Percentiles rank a stretch among this genome's conserved stretches.
These are phyloP conservation scores for Syngnathus rostellatus DNA, from an alignment of 2,797 vertebrate genomes.

Conservation along the genomic window DNA sequence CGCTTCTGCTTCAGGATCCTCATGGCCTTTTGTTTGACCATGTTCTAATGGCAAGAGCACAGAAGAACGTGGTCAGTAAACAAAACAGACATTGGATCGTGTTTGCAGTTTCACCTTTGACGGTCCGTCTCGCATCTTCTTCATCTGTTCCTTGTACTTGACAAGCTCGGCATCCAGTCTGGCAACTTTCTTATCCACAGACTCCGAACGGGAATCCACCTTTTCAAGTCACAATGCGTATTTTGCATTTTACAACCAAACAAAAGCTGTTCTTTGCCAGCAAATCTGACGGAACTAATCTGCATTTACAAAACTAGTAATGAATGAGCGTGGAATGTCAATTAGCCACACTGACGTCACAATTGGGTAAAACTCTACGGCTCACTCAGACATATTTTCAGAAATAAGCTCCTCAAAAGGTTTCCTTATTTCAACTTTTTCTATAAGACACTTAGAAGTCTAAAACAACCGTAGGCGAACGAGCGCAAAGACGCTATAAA, in stretches of 20 bases:
- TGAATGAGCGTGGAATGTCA: background rate
- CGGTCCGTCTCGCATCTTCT: conserved; percentile 97
- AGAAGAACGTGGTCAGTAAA: conserved; percentile 25
- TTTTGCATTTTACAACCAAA: background rate
- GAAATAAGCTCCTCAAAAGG: too few relatives aligned
- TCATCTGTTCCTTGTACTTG: conserved; percentile 99
- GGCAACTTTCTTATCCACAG: conserved; percentile 92
- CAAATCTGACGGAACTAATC: too few relatives aligned
- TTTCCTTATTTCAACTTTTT: too few relatives aligned
- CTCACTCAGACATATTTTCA: too few relatives aligned
- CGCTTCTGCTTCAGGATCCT: conserved; percentile 94
- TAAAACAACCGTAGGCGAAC: too few relatives aligned
- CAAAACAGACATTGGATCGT: background rate
- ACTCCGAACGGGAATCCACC: conserved; percentile 91
- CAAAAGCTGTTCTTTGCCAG: too few relatives aligned
- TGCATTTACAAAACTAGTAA: too few relatives aligned
- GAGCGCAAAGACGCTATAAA: too few relatives aligned
- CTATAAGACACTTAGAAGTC: too few relatives aligned
- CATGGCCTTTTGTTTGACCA: conserved; percentile 98
- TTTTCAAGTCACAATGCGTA: conserved; percentile 32
- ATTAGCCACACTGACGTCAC: background rate
- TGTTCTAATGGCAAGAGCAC: conserved; percentile 76
- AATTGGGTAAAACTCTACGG: background rate
- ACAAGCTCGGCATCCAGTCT: conserved; percentile 86
- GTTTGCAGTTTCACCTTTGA: conserved; percentile 77